Evolutionary conservation across 1,140 invertebrate species (phyloP).

Genomic region (Bombus confusus): DNA sequence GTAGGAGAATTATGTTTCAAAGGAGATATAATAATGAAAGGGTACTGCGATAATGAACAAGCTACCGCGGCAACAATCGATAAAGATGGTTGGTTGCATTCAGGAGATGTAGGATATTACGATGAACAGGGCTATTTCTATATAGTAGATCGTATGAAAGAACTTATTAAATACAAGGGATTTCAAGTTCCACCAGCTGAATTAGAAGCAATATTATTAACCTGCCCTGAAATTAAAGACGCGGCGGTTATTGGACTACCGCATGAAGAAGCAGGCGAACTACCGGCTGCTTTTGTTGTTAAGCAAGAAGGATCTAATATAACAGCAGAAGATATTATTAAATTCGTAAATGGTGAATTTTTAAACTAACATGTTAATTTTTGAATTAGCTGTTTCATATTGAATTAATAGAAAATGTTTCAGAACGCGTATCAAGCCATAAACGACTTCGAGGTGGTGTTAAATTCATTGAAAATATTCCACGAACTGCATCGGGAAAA

Average conservation of each 20-base stretch:
- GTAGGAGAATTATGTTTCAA: slow-evolving; percentile 87
- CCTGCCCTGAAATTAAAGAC: slow-evolving; percentile 86
- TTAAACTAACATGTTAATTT: neutral
- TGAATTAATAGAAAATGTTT: slow-evolving; percentile 42
- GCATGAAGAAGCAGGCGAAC: slow-evolving; percentile 86
- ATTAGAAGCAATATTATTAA: slow-evolving; percentile 86
- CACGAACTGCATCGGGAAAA: slow-evolving; percentile 87
- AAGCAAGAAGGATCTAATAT: slow-evolving; percentile 78
- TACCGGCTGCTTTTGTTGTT: slow-evolving; percentile 88
- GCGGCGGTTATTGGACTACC: slow-evolving; percentile 88
- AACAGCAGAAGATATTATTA: slow-evolving; percentile 80
- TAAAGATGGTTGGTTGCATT: slow-evolving; percentile 87
- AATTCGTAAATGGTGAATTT: slow-evolving; percentile 80
- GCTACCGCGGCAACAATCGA: slow-evolving; percentile 77
- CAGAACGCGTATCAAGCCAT: slow-evolving; percentile 75
- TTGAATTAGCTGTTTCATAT: neutral
- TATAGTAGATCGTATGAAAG: slow-evolving; percentile 89
- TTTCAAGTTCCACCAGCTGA: slow-evolving; percentile 82
- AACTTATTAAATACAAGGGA: slow-evolving; percentile 89
- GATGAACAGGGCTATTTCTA: slow-evolving; percentile 86
- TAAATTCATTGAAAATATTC: slow-evolving; percentile 85
- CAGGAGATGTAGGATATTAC: slow-evolving; percentile 88
- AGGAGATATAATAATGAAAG: slow-evolving; percentile 73
- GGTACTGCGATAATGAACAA: slow-evolving; percentile 66
- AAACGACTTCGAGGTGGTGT: slow-evolving; percentile 85